Evolutionary conservation across 92 coral and sea anemone species (phyloP), one percentile per base, ranked within the genome.

Genomic region (Hydrozoanthus gracilis): DNA sequence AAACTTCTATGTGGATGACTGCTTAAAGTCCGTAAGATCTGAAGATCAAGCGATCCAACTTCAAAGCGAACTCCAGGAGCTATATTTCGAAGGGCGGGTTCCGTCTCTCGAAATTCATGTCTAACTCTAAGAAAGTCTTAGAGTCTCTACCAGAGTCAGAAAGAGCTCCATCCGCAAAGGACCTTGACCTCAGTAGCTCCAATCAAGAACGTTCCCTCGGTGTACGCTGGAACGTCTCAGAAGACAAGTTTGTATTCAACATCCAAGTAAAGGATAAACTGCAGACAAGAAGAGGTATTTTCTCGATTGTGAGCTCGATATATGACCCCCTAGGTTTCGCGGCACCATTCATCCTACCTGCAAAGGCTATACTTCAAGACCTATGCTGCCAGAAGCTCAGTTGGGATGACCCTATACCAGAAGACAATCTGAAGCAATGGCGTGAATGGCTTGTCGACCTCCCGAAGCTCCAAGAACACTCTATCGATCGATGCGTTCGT

Each of bases 1-100:
- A 0, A 88, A 89, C 51, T 89, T 89, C 54, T 89, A 89, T 52
- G 88, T 89, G 49, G 89, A 89, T 58, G 92, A 84, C 55, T 84
- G 86, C 8, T 78, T 89, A 18, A 84, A 84, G 75, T 85, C 92
- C 20, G 88, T 89, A 4, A 62, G 70, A 7, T 65, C 76, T 2
- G 87, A 89, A 15, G 73, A 76, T 5, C 75, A 89, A 60, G 89
- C 92, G 6, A 83, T 89, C 14, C 76, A 71, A 44, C 76, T 71
- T 46, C 54, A 71, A 71, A 51, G 46, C 14, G 76, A 71, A 51
- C 76, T 71, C 10, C 27, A 20, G 46, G 51, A 71, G 35, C 35
- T 71, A 51, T 51, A n/a, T 27, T 0, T 27, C 39, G 39, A 27
- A 27, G 39, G 39, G 49, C 8, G 51, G 51, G 44, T 70, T 70